Conservation (phyloP, 2,888 invertebrate genomes). For the Alcis repandata region DNA sequence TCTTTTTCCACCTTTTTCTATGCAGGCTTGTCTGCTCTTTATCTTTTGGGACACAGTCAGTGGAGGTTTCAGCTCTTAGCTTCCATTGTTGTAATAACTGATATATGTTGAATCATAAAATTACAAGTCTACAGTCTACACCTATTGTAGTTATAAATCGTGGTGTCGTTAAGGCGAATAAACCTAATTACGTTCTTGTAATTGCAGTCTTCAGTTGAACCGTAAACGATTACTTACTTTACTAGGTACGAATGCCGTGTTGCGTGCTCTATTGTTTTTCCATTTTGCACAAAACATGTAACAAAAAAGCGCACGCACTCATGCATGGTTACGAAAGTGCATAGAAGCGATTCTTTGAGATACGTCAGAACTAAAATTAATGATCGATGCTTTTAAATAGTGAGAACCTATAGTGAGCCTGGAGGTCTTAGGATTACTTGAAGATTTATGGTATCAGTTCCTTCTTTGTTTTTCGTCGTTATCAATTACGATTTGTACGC, state of each 20-base stretch:
- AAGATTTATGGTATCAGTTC: no score
- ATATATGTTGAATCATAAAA: neutral
- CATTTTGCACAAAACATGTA: slow-evolving; percentile 15
- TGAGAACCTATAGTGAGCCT: neutral
- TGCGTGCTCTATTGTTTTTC: slow-evolving; percentile 21
- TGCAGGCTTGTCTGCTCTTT: no score
- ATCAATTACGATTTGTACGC: no score
- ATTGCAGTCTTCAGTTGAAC: slow-evolving; percentile 13
- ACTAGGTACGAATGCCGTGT: neutral
- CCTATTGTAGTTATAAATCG: neutral
- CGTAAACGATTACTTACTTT: slow-evolving; percentile 10
- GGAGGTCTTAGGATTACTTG: neutral
- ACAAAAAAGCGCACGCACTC: slow-evolving; percentile 10
- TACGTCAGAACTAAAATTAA: neutral
- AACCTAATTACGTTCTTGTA: slow-evolving; percentile 8
- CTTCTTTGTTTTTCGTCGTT: no score
- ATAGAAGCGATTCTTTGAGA: neutral
- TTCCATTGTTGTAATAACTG: neutral
- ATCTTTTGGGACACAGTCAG: no score
- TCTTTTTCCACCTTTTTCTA: no score
- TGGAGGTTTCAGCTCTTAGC: no score
- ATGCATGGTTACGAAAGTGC: slow-evolving; percentile 33
- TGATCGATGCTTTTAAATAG: neutral
- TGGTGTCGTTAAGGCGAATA: neutral
- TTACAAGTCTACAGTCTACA: neutral